phyloP scores from a whole-genome alignment of 2,888 invertebrate species.

The Rhopalosiphum nymphaeae region DNA sequence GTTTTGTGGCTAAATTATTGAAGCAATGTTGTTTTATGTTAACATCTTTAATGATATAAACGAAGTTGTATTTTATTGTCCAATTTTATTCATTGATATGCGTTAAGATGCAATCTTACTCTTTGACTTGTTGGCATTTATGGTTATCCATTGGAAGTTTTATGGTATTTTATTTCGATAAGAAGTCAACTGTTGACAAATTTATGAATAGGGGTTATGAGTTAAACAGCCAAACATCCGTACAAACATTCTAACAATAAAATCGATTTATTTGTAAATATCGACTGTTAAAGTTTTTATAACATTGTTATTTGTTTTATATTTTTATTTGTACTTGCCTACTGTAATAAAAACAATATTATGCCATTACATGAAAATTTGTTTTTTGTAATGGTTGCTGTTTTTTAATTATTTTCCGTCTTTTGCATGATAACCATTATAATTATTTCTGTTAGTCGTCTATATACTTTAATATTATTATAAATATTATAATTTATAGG shows the following conservation, averaged over 20 bases:
- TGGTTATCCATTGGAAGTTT: background rate
- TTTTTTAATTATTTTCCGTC: no score
- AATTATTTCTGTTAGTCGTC: background rate
- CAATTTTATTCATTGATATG: background rate
- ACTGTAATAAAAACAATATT: background rate
- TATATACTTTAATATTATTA: background rate
- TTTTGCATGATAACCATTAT: background rate
- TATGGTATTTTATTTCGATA: slow-evolving; percentile 31
- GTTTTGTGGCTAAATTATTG: background rate
- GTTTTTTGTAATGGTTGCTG: background rate
- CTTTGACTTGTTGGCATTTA: background rate
- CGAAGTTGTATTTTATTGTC: background rate
- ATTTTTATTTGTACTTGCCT: background rate
- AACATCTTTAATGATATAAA: background rate
- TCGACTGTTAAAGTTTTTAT: background rate
- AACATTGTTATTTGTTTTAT: background rate
- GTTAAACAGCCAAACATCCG: background rate
- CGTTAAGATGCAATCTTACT: background rate
- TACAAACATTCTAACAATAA: background rate
- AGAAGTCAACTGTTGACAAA: background rate
- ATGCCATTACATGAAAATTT: background rate
- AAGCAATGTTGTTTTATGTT: background rate
- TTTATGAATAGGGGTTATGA: slow-evolving; percentile 5
- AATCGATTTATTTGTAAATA: background rate
- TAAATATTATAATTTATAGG: background rate